Evolutionary conservation across 2,797 vertebrate species (phyloP).

Genomic region (Acrossocheilus fasciatus): DNA sequence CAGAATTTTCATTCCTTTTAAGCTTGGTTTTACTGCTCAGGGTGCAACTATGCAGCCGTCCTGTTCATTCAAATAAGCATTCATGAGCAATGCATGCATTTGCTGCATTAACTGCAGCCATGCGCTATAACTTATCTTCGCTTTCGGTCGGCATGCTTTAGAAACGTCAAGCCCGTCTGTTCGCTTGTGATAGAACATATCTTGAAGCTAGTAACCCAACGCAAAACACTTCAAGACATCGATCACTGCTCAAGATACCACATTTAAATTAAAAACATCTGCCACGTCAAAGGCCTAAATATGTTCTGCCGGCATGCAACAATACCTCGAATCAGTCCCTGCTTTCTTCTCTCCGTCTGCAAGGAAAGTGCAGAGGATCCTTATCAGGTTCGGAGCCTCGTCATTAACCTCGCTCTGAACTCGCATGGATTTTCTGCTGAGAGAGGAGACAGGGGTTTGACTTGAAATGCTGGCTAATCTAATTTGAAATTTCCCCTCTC

Average conservation of each 20-base stretch:
- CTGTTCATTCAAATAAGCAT: conserved; percentile 21
- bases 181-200: background rate
- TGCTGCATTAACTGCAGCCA: conserved; percentile 34
- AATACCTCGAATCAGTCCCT: conserved; percentile 19
- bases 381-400: conserved; percentile 61
- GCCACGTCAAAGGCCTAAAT: conserved; percentile 32
- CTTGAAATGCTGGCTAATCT: conserved; percentile 65
- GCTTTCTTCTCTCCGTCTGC: background rate
- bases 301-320: conserved; percentile 3
- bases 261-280: conserved; percentile 40
- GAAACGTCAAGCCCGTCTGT: background rate
- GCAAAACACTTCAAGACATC: conserved; percentile 11
- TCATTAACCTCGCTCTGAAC: conserved; percentile 70
- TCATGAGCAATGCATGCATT: conserved; percentile 6
- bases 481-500: conserved; percentile 62
- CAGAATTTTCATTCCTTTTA: too few species aligned
- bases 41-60: background rate
- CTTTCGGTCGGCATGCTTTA: background rate
- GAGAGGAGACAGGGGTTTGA: conserved; percentile 41
- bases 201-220: conserved; percentile 9
- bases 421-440: conserved; percentile 59
- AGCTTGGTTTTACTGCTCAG: background rate
- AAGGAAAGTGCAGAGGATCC: conserved; percentile 51
- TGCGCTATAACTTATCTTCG: background rate
- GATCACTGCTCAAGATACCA: conserved; percentile 19